Evolutionary conservation across 1,140 invertebrate genomes (phyloP).

Genomic region (Halictus rubicundus): DNA sequence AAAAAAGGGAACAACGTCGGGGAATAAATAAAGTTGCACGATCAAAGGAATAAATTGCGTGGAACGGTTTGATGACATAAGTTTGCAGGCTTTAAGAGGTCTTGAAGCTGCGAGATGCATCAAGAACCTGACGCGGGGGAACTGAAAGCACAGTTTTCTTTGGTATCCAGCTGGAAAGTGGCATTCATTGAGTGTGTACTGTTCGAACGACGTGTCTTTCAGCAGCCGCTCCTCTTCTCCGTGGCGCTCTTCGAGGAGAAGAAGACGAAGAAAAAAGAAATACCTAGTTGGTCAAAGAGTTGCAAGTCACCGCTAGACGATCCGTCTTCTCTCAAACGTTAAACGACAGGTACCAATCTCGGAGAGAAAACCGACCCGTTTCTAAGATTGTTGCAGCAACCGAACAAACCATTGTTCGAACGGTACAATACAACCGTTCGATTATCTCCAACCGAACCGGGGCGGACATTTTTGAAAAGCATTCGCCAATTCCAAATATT

Average conservation of each 20-base stretch:
- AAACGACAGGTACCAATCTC: neutral
- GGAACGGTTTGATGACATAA: constrained; percentile 5
- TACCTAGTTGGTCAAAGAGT: constrained; percentile 38
- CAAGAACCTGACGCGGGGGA: constrained; percentile 9
- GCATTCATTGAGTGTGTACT: constrained; percentile 47
- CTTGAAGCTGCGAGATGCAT: constrained; percentile 17
- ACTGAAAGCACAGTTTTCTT: constrained; percentile 46
- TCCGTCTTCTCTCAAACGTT: constrained; percentile 21
- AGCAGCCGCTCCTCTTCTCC: constrained; percentile 47
- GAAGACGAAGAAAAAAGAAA: constrained; percentile 32
- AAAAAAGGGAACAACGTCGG: no score
- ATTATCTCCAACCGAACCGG: no score
- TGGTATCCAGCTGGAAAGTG: constrained; percentile 43
- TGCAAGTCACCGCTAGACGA: constrained; percentile 5
- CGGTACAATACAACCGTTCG: no score
- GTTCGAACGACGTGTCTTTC: constrained; percentile 52
- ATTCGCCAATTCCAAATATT: no score
- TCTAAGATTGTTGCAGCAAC: no score
- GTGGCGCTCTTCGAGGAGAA: neutral
- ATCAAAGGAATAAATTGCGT: constrained; percentile 4
- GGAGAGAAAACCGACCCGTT: neutral
- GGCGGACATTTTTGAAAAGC: no score
- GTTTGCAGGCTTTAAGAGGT: constrained; percentile 7
- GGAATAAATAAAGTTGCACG: neutral
- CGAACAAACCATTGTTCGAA: no score